Evolutionary conservation across 2,888 invertebrate species (phyloP), one percentile per base, ranked within the genome.

Genomic region (Sceliomorpha sp.): DNA sequence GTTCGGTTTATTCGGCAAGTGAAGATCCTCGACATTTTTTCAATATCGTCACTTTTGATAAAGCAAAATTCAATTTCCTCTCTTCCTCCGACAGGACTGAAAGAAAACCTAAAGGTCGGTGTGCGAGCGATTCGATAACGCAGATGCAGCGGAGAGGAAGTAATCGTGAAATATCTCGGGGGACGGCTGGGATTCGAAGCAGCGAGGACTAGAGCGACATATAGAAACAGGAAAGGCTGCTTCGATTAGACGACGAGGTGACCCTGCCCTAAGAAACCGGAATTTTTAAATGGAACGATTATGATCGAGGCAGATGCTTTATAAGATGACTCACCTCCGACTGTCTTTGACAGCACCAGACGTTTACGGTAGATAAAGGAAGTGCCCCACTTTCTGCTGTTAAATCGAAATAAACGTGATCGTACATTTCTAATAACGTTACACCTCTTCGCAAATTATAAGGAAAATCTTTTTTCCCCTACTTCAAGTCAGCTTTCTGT

Each of bases 51-150:
- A 70, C 71, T 73, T 73, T 72, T 83, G 85, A 86, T 85, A 85
- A 83, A 83, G 78, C 78, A 72, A 81, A 80, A 86, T 86, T 86
- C 86, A 86, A 86, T 86, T 86, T 84, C 83, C 81, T 82, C 74
- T 76, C 58, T 74, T 73, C 72, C 71, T 69, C 71, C 69, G 75
- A 71, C 63, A 72, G 63, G 68, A 68, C 70, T 56, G 71, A 70
- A 70, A 72, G 75, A 69, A 62, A 73, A 68, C 76, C 76, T 73
- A 67, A 75, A 73, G 77, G 73, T 73, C 70, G 73, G 67, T 67
- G 67, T 67, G 60, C 72, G 75, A 60, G 67, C 73, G 70, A 63
- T 68, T 73, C 71, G 75, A 69, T 56, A 72, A 58, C 71, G 67
- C 44, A 53, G 70, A 62, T 50, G 72, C 67, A 66, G 53, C 66